A percentile compares a stretch with the other conserved stretches of the same genome.
phyloP scores from a whole-genome alignment of 2,888 invertebrate species.

The Euclidia mi region DNA sequence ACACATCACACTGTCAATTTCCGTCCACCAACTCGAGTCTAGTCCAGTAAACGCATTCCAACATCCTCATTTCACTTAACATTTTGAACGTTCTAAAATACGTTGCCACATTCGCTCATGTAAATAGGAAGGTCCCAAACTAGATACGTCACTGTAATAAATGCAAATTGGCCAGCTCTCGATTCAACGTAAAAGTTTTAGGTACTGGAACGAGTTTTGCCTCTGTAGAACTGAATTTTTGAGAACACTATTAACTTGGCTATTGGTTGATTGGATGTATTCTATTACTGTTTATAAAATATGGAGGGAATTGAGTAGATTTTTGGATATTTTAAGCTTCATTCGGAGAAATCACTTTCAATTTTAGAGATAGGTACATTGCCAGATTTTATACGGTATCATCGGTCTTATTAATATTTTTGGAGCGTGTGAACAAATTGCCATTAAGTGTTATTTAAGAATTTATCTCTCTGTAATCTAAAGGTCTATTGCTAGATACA shows the following conservation, averaged over 20 bases:
- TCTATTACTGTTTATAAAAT: neutral
- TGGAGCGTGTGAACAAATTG: too few species aligned
- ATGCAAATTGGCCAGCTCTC: conserved; percentile 78
- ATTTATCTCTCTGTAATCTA: too few species aligned
- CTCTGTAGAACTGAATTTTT: conserved; percentile 16
- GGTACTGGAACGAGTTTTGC: conserved; percentile 35
- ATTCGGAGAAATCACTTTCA: too few species aligned
- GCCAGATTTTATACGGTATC: too few species aligned
- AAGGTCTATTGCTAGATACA: too few species aligned
- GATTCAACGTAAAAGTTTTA: conserved; percentile 67
- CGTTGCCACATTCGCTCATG: conserved; percentile 60
- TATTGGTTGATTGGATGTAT: neutral
- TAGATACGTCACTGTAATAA: conserved; percentile 72
- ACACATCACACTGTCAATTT: conserved; percentile 10
- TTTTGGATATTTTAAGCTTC: neutral
- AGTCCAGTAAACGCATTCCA: conserved; percentile 47
- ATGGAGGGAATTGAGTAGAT: neutral
- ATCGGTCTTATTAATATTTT: too few species aligned
- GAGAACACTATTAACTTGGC: conserved; percentile 2
- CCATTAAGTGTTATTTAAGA: too few species aligned
- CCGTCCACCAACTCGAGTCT: conserved; percentile 30
- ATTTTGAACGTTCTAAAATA: conserved; percentile 43
- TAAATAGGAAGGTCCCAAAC: conserved; percentile 61
- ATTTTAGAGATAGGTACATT: too few species aligned
- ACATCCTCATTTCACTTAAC: conserved; percentile 53